Conservation (phyloP, 2,113 vertebrate species). For the Butastur rufipennis region DNA sequence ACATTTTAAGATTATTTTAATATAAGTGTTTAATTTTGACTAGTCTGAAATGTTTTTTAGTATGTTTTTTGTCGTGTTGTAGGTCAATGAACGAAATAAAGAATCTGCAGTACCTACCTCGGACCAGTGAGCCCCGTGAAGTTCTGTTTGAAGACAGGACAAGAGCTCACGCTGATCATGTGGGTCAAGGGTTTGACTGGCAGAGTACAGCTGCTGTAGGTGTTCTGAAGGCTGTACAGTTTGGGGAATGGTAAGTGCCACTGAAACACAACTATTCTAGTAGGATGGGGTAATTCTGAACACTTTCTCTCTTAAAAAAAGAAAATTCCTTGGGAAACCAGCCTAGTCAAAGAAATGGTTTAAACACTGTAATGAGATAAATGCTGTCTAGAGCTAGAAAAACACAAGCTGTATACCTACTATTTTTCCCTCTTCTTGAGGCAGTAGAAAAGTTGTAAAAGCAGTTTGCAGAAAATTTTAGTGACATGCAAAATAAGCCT, state of each 20-base stretch:
- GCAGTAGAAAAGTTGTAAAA: background rate
- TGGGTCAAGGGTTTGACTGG: conserved; percentile 98
- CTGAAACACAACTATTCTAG: accelerated
- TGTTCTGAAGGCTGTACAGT: conserved; percentile 95
- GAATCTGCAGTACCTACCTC: conserved; percentile 96
- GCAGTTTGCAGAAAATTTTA: background rate
- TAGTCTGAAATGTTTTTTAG: background rate
- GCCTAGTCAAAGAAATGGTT: background rate
- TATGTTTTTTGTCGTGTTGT: background rate
- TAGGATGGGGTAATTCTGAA: background rate
- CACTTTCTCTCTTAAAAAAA: background rate
- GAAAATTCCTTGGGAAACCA: background rate
- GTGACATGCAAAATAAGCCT: background rate
- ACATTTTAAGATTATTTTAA: background rate
- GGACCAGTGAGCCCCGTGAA: conserved; percentile 93
- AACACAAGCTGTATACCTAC: background rate
- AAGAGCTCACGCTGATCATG: conserved; percentile 93
- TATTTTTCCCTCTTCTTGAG: background rate
- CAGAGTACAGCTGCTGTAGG: conserved; percentile 97
- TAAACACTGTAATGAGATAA: background rate
- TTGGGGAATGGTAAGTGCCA: conserved; percentile 87
- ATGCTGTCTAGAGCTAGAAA: background rate
- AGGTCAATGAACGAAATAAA: conserved; percentile 98
- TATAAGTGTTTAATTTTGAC: background rate
- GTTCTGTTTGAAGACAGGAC: conserved; percentile 97